phyloP scores from a whole-genome alignment of 2,888 invertebrate genomes.

The Apotomis turbidana region DNA sequence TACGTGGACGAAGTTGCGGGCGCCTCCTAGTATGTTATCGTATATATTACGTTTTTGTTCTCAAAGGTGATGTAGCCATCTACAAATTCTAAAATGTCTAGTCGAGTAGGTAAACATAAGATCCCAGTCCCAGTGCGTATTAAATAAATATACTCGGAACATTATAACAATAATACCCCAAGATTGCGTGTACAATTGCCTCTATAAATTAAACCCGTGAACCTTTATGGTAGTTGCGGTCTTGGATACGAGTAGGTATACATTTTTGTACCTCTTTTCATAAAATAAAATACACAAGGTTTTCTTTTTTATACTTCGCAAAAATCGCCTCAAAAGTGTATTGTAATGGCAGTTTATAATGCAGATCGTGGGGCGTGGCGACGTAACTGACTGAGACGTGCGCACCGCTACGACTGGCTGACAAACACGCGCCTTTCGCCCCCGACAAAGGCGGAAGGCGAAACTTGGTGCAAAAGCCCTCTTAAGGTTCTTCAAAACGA shows the following conservation, averaged over 20 bases:
- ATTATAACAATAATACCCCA: conserved; percentile 4
- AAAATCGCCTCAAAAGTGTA: too few relatives aligned
- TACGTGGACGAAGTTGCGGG: too few relatives aligned
- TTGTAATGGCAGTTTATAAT: too few relatives aligned
- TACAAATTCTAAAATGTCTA: neutral
- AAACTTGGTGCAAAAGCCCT: too few relatives aligned
- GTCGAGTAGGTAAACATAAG: conserved; percentile 1
- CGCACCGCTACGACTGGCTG: too few relatives aligned
- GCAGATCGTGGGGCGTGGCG: too few relatives aligned
- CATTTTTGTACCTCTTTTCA: neutral
- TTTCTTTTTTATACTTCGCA: too few relatives aligned
- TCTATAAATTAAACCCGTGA: neutral
- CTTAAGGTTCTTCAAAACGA: too few relatives aligned
- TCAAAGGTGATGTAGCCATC: conserved; percentile 2
- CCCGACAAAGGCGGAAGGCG: too few relatives aligned
- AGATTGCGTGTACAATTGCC: conserved; percentile 5
- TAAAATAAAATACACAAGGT: too few relatives aligned
- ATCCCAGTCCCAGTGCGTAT: neutral
- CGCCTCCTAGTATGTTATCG: neutral
- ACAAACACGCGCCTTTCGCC: too few relatives aligned
- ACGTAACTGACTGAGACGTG: too few relatives aligned
- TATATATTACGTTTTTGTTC: neutral
- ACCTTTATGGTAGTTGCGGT: neutral
- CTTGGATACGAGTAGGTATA: neutral
- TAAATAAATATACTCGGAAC: conserved; percentile 10